Evolutionary conservation across 2,888 invertebrate species (phyloP).

Genomic region (Andricus curvator): DNA sequence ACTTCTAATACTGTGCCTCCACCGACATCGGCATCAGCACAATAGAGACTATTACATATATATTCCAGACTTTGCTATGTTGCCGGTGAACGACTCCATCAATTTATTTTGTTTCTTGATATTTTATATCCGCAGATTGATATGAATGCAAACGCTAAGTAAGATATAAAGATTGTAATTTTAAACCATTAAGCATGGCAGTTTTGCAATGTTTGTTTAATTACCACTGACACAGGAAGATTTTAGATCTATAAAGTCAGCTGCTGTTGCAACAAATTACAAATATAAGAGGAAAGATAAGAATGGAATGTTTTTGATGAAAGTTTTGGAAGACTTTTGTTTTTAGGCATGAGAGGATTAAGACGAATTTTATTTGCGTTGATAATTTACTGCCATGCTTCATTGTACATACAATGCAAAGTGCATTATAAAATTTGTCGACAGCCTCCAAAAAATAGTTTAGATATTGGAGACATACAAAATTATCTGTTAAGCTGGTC

Average conservation of each 20-base stretch:
- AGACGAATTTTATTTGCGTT: neutral
- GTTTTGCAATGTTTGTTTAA: neutral
- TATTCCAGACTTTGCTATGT: slow-evolving; percentile 3
- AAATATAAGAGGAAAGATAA: neutral
- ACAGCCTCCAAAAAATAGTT: neutral
- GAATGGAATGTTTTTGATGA: neutral
- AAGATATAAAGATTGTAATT: slow-evolving; percentile 25
- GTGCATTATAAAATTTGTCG: neutral
- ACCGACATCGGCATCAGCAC: slow-evolving; percentile 63
- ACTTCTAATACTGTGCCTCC: slow-evolving; percentile 55
- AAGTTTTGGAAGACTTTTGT: neutral
- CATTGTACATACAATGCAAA: slow-evolving; percentile 29
- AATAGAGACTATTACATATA: slow-evolving; percentile 57
- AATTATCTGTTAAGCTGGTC: slow-evolving; percentile 13
- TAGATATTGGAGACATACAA: neutral
- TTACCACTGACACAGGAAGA: neutral
- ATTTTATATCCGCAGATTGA: slow-evolving; percentile 22
- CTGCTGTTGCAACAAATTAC: neutral
- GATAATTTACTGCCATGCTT: slow-evolving; percentile 3
- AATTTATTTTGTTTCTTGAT: slow-evolving; percentile 13
- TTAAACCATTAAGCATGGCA: slow-evolving; percentile 8
- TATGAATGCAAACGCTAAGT: slow-evolving; percentile 2
- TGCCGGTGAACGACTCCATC: neutral
- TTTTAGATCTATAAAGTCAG: neutral
- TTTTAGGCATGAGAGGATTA: neutral